These are phyloP conservation scores for Apodemia duryi DNA, from an alignment of 2,888 invertebrate genomes.

Conservation along the genomic window DNA sequence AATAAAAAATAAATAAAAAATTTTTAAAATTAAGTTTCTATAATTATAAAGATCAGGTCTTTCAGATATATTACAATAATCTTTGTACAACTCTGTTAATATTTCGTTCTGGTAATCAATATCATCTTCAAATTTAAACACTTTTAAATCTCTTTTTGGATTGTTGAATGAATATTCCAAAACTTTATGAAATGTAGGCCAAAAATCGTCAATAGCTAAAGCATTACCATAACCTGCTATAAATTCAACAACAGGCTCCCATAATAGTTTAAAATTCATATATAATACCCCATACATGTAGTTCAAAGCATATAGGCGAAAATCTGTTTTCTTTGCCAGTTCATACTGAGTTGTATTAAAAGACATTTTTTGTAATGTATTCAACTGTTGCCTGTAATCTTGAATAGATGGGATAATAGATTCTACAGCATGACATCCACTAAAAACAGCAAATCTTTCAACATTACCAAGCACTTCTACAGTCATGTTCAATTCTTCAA, in stretches of 20 bases:
- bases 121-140: slow-evolving; percentile 56
- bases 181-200: slow-evolving; percentile 83
- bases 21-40: slow-evolving; percentile 89
- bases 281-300: slow-evolving; percentile 91
- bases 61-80: slow-evolving; percentile 66
- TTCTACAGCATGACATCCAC: slow-evolving; percentile 85
- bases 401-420: slow-evolving; percentile 84
- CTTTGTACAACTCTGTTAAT: slow-evolving; percentile 53
- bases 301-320: slow-evolving; percentile 83
- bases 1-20: no score
- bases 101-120: slow-evolving; percentile 47
- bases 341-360: slow-evolving; percentile 80
- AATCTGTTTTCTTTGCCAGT: slow-evolving; percentile 77
- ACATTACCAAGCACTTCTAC: slow-evolving; percentile 45
- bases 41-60: slow-evolving; percentile 87
- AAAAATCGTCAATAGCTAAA: slow-evolving; percentile 82
- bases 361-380: slow-evolving; percentile 85
- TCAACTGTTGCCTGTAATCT: slow-evolving; percentile 88
- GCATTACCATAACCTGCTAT: slow-evolving; percentile 86
- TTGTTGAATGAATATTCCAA: slow-evolving; percentile 74
- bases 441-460: slow-evolving; percentile 81
- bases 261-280: slow-evolving; percentile 92
- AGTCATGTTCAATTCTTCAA: slow-evolving; percentile 68
- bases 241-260: slow-evolving; percentile 90
- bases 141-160: slow-evolving; percentile 55